Evolutionary conservation across 2,888 invertebrate species (phyloP).

Genomic region (Automeris io): DNA sequence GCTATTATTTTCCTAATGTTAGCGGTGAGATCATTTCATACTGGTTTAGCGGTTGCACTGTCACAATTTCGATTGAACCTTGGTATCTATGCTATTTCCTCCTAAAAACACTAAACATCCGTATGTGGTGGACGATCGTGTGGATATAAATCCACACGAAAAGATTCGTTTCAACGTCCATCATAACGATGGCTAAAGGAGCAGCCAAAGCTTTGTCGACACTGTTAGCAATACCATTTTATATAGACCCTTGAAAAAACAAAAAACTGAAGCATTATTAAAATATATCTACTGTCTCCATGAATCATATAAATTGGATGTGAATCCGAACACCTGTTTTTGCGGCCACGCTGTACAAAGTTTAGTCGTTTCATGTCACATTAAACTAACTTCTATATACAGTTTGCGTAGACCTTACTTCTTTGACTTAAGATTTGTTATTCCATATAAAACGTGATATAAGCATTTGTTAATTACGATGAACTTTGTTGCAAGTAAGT

Average conservation of each 20-base stretch:
- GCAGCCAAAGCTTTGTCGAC: too few species aligned
- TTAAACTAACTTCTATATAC: slow-evolving; percentile 1
- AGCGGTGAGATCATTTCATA: too few species aligned
- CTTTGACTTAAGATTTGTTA: neutral
- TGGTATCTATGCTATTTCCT: too few species aligned
- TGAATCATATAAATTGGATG: slow-evolving; percentile 19
- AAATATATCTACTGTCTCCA: slow-evolving; percentile 8
- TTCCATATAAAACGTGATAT: neutral
- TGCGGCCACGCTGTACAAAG: slow-evolving; percentile 24
- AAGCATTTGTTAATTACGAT: slow-evolving; percentile 31
- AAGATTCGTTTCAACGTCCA: too few species aligned
- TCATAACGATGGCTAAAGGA: too few species aligned
- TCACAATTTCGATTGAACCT: too few species aligned
- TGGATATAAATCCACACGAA: too few species aligned
- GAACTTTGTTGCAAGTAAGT: slow-evolving; percentile 37
- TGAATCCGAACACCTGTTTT: slow-evolving; percentile 33
- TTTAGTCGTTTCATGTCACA: slow-evolving; percentile 21
- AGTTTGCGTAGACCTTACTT: neutral
- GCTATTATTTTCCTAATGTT: slow-evolving; percentile 41
- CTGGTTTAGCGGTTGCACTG: too few species aligned
- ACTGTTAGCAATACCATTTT: too few species aligned
- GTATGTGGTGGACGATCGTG: too few species aligned
- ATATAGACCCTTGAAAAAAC: too few species aligned
- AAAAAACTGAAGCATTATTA: neutral
- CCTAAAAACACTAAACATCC: too few species aligned